These are phyloP conservation scores for Diploscapter pachys DNA, from an alignment of 1,140 invertebrate genomes.

Conservation along the genomic window DNA sequence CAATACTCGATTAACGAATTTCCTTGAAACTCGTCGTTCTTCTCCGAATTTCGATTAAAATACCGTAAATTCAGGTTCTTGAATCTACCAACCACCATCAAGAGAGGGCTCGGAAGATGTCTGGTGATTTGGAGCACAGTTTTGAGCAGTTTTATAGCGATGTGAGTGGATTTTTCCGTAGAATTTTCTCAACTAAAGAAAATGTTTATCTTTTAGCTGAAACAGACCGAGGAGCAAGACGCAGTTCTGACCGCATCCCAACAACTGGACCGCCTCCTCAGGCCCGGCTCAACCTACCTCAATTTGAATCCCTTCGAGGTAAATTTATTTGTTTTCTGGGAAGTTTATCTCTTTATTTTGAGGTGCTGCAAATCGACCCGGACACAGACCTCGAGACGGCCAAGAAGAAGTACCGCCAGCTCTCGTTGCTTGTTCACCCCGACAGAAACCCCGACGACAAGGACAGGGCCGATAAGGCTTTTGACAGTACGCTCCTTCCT, in stretches of 20 bases:
- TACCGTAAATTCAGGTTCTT: too few species aligned
- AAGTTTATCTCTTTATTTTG: conserved; percentile 19
- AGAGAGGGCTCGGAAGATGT: too few species aligned
- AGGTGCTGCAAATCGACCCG: conserved; percentile 85
- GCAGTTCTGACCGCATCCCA: conserved; percentile 84
- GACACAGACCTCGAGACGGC: conserved; percentile 81
- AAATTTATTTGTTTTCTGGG: conserved; percentile 15
- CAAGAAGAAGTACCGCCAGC: conserved; percentile 89
- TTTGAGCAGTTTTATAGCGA: conserved; percentile 53
- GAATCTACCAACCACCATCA: too few species aligned
- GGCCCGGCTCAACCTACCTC: conserved; percentile 89
- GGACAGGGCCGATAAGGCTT: conserved; percentile 83
- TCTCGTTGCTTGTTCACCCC: conserved; percentile 96
- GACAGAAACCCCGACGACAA: conserved; percentile 94
- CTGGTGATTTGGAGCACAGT: too few species aligned
- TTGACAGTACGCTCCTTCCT: conserved; percentile 67
- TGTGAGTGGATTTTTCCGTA: conserved; percentile 11
- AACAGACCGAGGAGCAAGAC: conserved; percentile 88
- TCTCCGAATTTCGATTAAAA: too few species aligned
- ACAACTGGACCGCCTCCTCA: conserved; percentile 85
- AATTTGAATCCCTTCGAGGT: conserved; percentile 89
- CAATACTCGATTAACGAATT: too few species aligned
- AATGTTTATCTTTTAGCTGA: conserved; percentile 63
- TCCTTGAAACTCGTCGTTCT: too few species aligned
- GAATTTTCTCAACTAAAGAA: background rate